These are phyloP conservation scores for Macrobrachium nipponense DNA, from an alignment of 1,140 invertebrate genomes.

Conservation along the genomic window DNA sequence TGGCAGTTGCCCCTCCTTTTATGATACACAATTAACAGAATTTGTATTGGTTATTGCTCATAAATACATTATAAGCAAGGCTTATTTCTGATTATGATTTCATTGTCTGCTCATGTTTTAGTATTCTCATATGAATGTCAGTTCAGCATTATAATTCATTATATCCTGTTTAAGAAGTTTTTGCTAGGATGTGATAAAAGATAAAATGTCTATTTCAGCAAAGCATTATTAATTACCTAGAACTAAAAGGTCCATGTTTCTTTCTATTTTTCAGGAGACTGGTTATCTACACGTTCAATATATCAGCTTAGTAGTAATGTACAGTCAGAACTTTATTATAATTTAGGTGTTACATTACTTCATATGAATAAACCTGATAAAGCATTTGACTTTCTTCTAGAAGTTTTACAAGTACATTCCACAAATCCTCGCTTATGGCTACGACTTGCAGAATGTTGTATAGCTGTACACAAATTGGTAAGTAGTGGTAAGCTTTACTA, in stretches of 20 bases:
- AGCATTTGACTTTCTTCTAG: constrained; percentile 93
- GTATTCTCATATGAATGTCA: too few species aligned
- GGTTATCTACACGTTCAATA: constrained; percentile 72
- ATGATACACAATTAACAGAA: too few species aligned
- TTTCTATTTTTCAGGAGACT: constrained; percentile 67
- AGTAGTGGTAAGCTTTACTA: constrained; percentile 58
- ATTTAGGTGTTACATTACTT: constrained; percentile 88
- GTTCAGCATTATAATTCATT: too few species aligned
- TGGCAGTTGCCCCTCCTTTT: too few species aligned
- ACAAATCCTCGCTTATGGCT: constrained; percentile 92
- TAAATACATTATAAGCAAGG: too few species aligned
- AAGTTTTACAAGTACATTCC: constrained; percentile 86
- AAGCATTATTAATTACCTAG: not conserved
- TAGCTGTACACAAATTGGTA: constrained; percentile 78
- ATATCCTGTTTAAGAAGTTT: too few species aligned
- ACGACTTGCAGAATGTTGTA: constrained; percentile 92
- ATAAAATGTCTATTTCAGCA: too few species aligned
- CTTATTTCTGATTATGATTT: too few species aligned
- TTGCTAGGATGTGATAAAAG: too few species aligned
- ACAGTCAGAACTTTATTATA: constrained; percentile 88
- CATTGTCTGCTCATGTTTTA: too few species aligned
- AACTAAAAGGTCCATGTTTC: not conserved
- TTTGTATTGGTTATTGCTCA: too few species aligned
- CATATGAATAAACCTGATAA: constrained; percentile 82
- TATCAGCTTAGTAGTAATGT: constrained; percentile 75